Base-by-base conservation (phyloP, 92 coral and sea anemone species). In the Porites rus region DNA sequence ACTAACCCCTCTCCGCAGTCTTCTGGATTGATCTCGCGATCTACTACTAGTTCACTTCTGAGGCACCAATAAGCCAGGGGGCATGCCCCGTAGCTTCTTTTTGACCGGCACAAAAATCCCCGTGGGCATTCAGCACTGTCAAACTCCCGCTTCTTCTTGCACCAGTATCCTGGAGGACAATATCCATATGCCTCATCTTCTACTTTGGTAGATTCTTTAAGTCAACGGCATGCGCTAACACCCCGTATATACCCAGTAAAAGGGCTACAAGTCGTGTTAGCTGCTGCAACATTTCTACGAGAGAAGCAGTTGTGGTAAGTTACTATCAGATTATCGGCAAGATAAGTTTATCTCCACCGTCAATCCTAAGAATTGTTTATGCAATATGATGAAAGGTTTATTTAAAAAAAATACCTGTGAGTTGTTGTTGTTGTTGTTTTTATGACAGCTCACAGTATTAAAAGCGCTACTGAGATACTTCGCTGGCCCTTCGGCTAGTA, bases 11-110 rank as follows among this genome's bases (percentile, higher is more conserved):
- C 75, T 8, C 86, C 88, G 67, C 98, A 94, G 1, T 83, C 69
- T 7, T 74, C 21, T 70, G 86, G 75, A 0, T 88, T 82, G 5
- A 93, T 94, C 46, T 91, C 94, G 2, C 79, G 65, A 51, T 93
- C 96, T 14, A 79, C 21, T 0, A 94, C 95, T 16, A 79, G 74
- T 63, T 87, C 87, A 20, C 92, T 76, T 73, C 89, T 84, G n/a
- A 88, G 88, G 94, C 98, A 94, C 95, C 94, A 94, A 24, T 92
- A 91, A n/a, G 92, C 91, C 7, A 87, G 80, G 3, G 98, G 95
- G 9, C 98, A 94, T 63, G 31, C 81, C 20, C n/a, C 65, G 2
- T 31, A 50, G 11, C 90, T 80, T n/a, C 94, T 84, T 31, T 84
- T 81, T 28, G 92, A 63, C 28, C 68, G 79, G 84, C 97, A 94